Base-by-base conservation (phyloP, 2,113 vertebrate species). In the Upupa epops region DNA sequence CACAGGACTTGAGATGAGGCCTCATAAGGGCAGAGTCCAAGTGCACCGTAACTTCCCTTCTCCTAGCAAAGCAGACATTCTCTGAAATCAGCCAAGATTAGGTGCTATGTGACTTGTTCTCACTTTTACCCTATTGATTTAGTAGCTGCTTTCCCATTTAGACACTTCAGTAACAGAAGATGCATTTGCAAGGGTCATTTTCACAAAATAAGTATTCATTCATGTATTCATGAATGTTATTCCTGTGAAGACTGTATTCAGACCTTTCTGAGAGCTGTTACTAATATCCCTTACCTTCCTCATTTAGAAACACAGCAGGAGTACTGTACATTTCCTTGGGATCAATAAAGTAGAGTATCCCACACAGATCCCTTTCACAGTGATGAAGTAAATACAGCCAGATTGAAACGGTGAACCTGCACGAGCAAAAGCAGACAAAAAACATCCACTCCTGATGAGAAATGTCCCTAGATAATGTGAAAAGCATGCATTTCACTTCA, bases 301-400 rank as follows among this genome's bases (percentile, higher is more conserved):
- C 90, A 40, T 96, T 98, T n/a, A 99, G 98, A 95, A 98, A 98
- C 32, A 99, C 77, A 92, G 98, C 96, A 68, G 98, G 96, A 15
- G 98, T 98, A 79, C 95, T 95, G 17, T 98, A 99, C 83, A 90
- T 95, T 76, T 97, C 97, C 61, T 97, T 96, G 6, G 85, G 73
- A 91, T 98, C 97, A 51, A 99, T 93, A 75, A 98, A 98, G 95
- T 99, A 98, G 79, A 99, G 93, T 93, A 99, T 98, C 45, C 98
- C 98, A 83, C 99, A 99, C 77, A 97, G 94, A 40, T 81, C 93
- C 76, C 93, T 71, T 71, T 96, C 95, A 96, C 99, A 99, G 95
- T 97, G 89, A 89, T 94, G 96, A 69, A 98, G 96, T 63, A 99
- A 97, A 97, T 98, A 99, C 26, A 99, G 94, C 98, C 99, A 99